Conservation (phyloP, 2,113 vertebrate species). For the Typhlomys cinereus region DNA sequence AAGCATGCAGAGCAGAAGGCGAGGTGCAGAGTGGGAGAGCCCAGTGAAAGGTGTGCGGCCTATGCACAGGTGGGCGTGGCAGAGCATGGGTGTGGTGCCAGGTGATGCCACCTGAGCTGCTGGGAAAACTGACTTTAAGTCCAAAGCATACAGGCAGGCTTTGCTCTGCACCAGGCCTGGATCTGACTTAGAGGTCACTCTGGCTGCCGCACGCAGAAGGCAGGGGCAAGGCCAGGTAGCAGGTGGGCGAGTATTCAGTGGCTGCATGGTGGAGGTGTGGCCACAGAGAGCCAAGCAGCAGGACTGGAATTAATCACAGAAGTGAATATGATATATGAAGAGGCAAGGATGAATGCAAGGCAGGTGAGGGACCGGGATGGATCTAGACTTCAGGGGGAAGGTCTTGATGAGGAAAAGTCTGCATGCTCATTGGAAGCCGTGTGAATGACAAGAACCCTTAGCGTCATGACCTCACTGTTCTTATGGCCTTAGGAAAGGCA, state of each 20-base stretch:
- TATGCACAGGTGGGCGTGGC: rapidly evolving
- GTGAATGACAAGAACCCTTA: neutral
- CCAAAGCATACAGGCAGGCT: neutral
- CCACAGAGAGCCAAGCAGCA: neutral
- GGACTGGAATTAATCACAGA: neutral
- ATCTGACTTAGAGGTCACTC: neutral
- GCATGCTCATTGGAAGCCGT: neutral
- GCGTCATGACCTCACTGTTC: neutral
- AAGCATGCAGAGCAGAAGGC: neutral
- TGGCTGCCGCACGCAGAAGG: neutral
- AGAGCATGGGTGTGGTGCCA: neutral
- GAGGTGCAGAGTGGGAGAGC: neutral
- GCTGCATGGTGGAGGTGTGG: neutral
- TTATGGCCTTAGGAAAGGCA: no score
- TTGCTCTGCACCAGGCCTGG: neutral
- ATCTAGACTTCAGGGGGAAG: neutral
- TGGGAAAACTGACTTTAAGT: neutral
- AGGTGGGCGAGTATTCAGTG: neutral
- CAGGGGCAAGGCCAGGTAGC: neutral
- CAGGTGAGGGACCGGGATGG: neutral
- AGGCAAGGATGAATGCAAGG: neutral
- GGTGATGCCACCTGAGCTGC: neutral
- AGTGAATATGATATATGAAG: neutral
- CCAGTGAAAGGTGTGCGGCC: neutral
- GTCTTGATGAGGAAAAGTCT: neutral